Evolutionary conservation across 2,888 invertebrate genomes (phyloP), one percentile per base, ranked within the genome.

Genomic region (Alcis repandata): DNA sequence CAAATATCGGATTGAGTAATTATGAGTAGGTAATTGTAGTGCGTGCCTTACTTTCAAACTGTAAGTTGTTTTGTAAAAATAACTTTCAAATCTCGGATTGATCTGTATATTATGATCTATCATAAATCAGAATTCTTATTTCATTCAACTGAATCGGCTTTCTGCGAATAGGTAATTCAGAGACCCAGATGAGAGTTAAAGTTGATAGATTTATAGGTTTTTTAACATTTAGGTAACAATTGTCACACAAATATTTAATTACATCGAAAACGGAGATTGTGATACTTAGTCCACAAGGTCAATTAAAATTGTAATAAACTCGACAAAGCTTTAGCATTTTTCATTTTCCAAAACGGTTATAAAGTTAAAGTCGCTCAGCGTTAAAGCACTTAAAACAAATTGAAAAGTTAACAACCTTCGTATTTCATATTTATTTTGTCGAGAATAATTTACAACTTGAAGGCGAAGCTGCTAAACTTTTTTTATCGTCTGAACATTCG

Each of bases 371-470:
- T 63, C 51, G 38, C 3, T 46, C 45, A 53, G 45, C 11, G 52
- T 48, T 54, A 58, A 41, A 53, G 46, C 63, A 59, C 54, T 64
- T 54, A 54, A 58, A 54, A 54, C 63, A 52, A 54, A 64, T 59
- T 58, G 48, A 54, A 63, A 63, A 58, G 57, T 63, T 45, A 56
- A 59, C 38, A 53, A 32, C 40, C 59, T 53, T 53, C 13, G 40
- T 13, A 19, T 36, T 58, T 58, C 58, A 48, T 68, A 59, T 56
- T 57, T 65, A 52, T 57, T 54, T 57, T 54, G 36, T 61, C 27
- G 46, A 11, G 59, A 68, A 58, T 59, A 64, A 64, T 59, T 54
- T 65, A 36, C 41, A 67, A 70, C 33, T 60, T 54, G 32, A 20
- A 48, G 36, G 53, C 56, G 32, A 56, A 63, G 48, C 53, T 49